phyloP scores from a whole-genome alignment of 2,113 vertebrate species.

The Nothoprocta pentlandii region DNA sequence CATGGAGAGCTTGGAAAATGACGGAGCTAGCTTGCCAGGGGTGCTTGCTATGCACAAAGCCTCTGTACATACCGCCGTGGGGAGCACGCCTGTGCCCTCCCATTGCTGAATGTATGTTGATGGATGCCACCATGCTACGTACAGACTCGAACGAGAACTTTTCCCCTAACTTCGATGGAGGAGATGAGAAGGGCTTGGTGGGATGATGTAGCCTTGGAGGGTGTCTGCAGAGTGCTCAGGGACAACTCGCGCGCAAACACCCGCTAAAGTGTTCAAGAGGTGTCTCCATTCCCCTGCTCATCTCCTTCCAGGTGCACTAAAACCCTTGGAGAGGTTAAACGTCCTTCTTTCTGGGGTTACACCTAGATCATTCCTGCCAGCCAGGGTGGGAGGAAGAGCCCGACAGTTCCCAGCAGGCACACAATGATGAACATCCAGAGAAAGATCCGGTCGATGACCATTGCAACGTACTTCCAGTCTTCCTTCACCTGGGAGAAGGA shows the following conservation, averaged over 20 bases:
- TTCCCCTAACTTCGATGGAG: constrained; percentile 26
- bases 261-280: constrained; percentile 6
- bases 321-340: background rate
- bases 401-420: constrained; percentile 93
- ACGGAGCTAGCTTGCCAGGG: background rate
- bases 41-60: background rate
- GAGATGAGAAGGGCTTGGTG: constrained; percentile 18
- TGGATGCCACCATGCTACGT: constrained; percentile 34
- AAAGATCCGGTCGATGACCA: constrained; percentile 99
- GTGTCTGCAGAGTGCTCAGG: background rate
- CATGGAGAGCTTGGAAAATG: background rate
- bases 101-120: constrained; percentile 18
- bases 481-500: constrained; percentile 88
- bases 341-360: background rate
- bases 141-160: constrained; percentile 44
- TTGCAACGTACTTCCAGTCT: constrained; percentile 98
- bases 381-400: constrained; percentile 97
- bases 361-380: constrained; percentile 95
- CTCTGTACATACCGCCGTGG: constrained; percentile 27
- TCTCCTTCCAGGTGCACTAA: constrained; percentile 23
- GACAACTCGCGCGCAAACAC: background rate
- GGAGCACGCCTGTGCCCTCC: constrained; percentile 5
- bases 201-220: background rate
- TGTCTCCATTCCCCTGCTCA: background rate
- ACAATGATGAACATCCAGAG: constrained; percentile 98